A percentile compares a stretch with the other conserved stretches of the same genome.
Evolutionary conservation across 2,113 vertebrate genomes (phyloP).

Genomic region (Gallinago media): DNA sequence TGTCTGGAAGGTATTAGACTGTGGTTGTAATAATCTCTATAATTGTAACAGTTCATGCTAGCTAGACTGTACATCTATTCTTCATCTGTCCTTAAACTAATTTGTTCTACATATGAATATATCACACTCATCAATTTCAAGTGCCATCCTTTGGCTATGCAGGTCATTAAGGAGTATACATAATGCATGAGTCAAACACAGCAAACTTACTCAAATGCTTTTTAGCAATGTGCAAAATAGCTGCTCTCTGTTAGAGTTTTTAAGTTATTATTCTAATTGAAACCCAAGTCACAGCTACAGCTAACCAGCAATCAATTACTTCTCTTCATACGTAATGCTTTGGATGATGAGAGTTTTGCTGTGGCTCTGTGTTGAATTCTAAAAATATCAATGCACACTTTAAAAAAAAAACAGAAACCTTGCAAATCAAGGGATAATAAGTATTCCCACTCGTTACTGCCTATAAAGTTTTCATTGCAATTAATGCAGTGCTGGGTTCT

Average conservation of each 20-base stretch:
- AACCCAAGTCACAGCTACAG: constrained; percentile 59
- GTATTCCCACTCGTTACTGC: background rate
- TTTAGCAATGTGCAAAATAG: constrained; percentile 62
- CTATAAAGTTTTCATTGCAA: background rate
- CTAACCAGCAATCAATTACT: constrained; percentile 60
- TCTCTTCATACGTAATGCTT: background rate
- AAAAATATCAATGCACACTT: background rate
- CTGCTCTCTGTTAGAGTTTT: constrained; percentile 14
- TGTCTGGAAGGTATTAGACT: constrained; percentile 70
- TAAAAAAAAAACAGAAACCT: background rate
- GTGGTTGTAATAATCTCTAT: constrained; percentile 74
- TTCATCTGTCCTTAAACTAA: constrained; percentile 80
- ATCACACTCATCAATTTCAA: constrained; percentile 80
- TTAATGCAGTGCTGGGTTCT: background rate
- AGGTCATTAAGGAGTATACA: constrained; percentile 74
- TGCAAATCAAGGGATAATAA: background rate
- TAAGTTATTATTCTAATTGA: constrained; percentile 47
- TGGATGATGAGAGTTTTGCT: background rate
- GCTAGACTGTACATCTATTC: constrained; percentile 75
- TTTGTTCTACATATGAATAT: constrained; percentile 78
- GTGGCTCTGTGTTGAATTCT: background rate
- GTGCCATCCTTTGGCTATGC: constrained; percentile 72
- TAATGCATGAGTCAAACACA: constrained; percentile 75
- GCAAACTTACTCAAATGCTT: constrained; percentile 63
- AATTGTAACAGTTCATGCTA: constrained; percentile 76